Evolutionary conservation across 2,797 vertebrate genomes (phyloP).

Genomic region (Rhabdophis nuchalis): DNA sequence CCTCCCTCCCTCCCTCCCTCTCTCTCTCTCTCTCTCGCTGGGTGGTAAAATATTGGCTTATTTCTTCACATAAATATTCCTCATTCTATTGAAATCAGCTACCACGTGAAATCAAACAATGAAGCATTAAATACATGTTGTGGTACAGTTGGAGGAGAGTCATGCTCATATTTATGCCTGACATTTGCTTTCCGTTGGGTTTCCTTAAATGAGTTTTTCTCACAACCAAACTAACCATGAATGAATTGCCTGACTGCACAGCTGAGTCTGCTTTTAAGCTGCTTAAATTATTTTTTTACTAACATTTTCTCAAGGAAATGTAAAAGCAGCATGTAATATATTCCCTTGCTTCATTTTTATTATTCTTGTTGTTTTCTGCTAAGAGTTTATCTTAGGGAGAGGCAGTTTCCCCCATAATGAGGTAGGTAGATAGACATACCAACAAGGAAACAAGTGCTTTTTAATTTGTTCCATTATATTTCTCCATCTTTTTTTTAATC

Average conservation of each 20-base stretch:
- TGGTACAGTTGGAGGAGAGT: conserved; percentile 1
- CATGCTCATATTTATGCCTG: not conserved
- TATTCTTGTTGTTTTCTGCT: not conserved
- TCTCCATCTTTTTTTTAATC: conserved; percentile 20
- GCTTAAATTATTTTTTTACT: conserved; percentile 44
- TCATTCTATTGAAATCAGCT: conserved; percentile 20
- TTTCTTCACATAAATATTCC: conserved; percentile 26
- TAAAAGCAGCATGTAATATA: conserved; percentile 58
- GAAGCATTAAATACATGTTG: conserved; percentile 34
- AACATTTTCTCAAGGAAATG: conserved; percentile 55
- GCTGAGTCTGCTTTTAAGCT: conserved; percentile 62
- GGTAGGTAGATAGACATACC: not conserved
- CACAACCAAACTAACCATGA: conserved; percentile 41
- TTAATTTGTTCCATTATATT: conserved; percentile 11
- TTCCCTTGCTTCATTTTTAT: conserved; percentile 18
- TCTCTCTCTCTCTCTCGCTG: not conserved
- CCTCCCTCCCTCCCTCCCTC: conserved; percentile 11
- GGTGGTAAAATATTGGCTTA: conserved; percentile 28
- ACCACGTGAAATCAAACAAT: conserved; percentile 25
- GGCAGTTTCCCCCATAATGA: conserved; percentile 39
- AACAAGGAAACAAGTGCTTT: conserved; percentile 37
- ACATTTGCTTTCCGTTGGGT: not conserved
- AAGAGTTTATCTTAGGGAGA: conserved; percentile 51
- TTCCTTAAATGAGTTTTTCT: conserved; percentile 44
- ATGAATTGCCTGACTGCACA: conserved; percentile 52